Percentiles rank a stretch among this genome's conserved stretches.
Conservation (phyloP, 2,113 vertebrate genomes). For the Campylomormyrus numenius region DNA sequence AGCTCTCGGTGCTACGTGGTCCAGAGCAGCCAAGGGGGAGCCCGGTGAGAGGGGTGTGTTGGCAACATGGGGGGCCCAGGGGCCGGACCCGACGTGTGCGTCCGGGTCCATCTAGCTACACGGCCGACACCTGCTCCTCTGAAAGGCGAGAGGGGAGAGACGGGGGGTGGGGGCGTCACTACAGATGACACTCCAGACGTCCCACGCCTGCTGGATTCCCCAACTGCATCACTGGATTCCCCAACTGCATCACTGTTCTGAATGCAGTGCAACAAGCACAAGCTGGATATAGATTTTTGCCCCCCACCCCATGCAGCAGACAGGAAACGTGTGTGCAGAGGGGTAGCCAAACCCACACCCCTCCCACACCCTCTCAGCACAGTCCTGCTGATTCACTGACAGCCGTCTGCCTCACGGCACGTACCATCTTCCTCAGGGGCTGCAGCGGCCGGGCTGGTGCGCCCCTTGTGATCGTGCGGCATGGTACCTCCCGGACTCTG, state of each 20-base stretch:
- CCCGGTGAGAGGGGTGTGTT: not conserved
- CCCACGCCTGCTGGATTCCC: not conserved
- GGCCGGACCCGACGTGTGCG: not conserved
- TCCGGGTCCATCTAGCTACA: slow-evolving; percentile 43
- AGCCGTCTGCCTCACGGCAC: slow-evolving; percentile 41
- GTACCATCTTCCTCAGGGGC: slow-evolving; percentile 82
- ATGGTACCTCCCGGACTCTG: slow-evolving; percentile 60
- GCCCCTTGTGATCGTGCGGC: slow-evolving; percentile 51
- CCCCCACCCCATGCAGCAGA: not conserved
- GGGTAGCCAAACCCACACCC: not conserved
- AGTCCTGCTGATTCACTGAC: not conserved
- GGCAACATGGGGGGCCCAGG: not conserved
- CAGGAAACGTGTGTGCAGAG: not conserved
- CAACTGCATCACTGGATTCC: not conserved
- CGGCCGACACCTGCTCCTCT: slow-evolving; percentile 94
- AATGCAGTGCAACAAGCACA: not conserved
- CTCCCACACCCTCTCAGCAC: not conserved
- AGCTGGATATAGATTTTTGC: not conserved
- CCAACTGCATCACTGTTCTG: not conserved
- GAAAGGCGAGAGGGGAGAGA: slow-evolving; percentile 40
- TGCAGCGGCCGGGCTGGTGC: slow-evolving; percentile 53
- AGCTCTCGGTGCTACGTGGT: not conserved
- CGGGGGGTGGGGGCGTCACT: not conserved
- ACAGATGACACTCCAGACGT: not conserved
- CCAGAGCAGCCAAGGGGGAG: not conserved